A percentile compares a stretch with the other conserved stretches of the same genome.
Conservation (phyloP, 64 coral and sea anemone genomes). For the Montipora foliosa region DNA sequence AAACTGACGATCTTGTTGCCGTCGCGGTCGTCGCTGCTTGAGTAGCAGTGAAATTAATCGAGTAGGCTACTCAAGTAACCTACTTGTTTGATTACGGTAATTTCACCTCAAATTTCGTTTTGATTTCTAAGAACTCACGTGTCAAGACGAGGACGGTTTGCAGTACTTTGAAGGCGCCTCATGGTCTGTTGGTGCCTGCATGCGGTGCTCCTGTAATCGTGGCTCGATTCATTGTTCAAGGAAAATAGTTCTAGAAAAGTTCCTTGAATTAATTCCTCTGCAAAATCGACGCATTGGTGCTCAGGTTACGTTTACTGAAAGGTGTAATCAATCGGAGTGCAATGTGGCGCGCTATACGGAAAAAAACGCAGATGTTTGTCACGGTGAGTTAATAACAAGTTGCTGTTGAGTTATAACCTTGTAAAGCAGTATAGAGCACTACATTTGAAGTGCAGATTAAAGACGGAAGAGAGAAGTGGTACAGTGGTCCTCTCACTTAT, state of each 20-base stretch:
- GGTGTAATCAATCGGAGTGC: not conserved
- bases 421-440: too few species aligned
- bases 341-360: not conserved
- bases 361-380: not conserved
- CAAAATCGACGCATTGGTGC: not conserved
- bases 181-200: conserved; percentile 29
- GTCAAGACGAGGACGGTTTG: conserved; percentile 18
- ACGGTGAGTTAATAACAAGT: not conserved
- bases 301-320: not conserved
- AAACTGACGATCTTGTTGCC: too few species aligned
- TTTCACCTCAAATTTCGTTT: not conserved
- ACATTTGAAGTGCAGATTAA: too few species aligned
- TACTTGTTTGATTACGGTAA: too few species aligned
- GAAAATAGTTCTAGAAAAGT: not conserved
- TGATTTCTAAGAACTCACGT: not conserved
- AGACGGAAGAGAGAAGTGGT: too few species aligned
- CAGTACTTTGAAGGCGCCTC: conserved; percentile 32
- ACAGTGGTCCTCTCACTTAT: too few species aligned
- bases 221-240: conserved; percentile 17
- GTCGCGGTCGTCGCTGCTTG: too few species aligned
- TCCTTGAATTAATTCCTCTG: not conserved
- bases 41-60: too few species aligned
- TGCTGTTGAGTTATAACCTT: too few species aligned
- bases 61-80: too few species aligned
- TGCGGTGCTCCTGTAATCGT: not conserved